Evolutionary conservation across 2,797 vertebrate genomes (phyloP).

Genomic region (Dromococcyx pavoninus): DNA sequence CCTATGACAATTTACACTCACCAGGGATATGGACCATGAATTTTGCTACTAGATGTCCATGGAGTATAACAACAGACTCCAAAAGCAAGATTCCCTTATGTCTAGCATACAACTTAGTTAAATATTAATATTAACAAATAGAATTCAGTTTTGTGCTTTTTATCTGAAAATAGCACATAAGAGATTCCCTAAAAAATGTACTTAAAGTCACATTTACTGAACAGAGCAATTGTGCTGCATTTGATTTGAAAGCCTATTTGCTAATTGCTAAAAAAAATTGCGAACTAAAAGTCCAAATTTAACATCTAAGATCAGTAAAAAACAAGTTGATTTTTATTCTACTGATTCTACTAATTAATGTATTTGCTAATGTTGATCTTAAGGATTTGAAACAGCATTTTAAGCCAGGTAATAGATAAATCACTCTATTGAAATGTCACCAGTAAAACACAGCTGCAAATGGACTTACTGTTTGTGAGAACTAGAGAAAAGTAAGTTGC

Average conservation of each 20-base stretch:
- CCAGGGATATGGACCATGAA: not conserved
- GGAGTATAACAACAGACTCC: not conserved
- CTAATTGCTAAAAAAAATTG: not conserved
- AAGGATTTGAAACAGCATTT: not conserved
- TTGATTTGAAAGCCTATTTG: not conserved
- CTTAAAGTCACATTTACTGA: not conserved
- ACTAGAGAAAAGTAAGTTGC: not conserved
- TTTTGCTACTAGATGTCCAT: not conserved
- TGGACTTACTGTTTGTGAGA: not conserved
- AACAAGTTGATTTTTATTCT: not conserved
- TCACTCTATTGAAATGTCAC: not conserved
- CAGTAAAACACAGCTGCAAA: not conserved
- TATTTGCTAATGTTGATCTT: not conserved
- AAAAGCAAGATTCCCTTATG: not conserved
- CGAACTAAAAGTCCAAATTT: not conserved
- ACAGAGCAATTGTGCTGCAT: not conserved
- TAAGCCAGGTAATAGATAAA: not conserved
- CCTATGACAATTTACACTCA: slow-evolving; percentile 38
- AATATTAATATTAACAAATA: not conserved
- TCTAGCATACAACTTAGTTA: not conserved
- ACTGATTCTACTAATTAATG: not conserved
- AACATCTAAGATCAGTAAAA: not conserved
- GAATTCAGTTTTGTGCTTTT: not conserved
- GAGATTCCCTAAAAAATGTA: not conserved
- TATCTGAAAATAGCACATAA: not conserved